phyloP scores from a whole-genome alignment of 2,888 invertebrate species.

The Trichopoda pennipes region DNA sequence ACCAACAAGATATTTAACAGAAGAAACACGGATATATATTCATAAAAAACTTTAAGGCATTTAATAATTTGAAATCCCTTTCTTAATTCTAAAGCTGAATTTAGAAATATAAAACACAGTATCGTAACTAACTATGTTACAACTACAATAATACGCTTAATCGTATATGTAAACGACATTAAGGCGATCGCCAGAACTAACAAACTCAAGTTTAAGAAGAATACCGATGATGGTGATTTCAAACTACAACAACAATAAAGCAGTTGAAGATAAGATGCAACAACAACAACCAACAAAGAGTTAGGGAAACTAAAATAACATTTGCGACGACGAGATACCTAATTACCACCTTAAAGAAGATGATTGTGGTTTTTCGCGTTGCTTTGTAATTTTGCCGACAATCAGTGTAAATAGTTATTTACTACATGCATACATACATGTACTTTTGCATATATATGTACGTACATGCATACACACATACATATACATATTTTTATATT shows the following conservation, averaged over 20 bases:
- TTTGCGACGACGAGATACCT: slow-evolving; percentile 72
- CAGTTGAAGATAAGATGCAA: not conserved
- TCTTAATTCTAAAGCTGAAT: not conserved
- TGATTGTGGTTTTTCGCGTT: slow-evolving; percentile 77
- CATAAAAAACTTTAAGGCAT: slow-evolving; percentile 43
- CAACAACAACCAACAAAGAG: not conserved
- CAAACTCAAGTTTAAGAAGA: slow-evolving; percentile 19
- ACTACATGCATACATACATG: slow-evolving; percentile 8
- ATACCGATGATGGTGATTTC: slow-evolving; percentile 3
- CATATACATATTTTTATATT: not conserved
- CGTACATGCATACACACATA: not conserved
- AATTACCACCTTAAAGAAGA: slow-evolving; percentile 80
- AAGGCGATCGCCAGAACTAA: slow-evolving; percentile 62
- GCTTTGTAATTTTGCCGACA: slow-evolving; percentile 78
- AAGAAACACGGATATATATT: too few species aligned
- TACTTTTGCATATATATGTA: slow-evolving; percentile 4
- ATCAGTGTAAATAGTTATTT: slow-evolving; percentile 66
- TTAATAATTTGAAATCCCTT: slow-evolving; percentile 19
- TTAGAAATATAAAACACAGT: not conserved
- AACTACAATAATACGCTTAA: slow-evolving; percentile 55
- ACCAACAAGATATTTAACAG: too few species aligned
- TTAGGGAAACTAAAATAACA: not conserved
- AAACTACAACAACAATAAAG: not conserved
- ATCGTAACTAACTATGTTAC: slow-evolving; percentile 18
- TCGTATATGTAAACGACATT: slow-evolving; percentile 25